Evolutionary conservation across 2,888 invertebrate genomes (phyloP), one percentile per base, ranked within the genome.

Genomic region (Lochmaea crataegi): DNA sequence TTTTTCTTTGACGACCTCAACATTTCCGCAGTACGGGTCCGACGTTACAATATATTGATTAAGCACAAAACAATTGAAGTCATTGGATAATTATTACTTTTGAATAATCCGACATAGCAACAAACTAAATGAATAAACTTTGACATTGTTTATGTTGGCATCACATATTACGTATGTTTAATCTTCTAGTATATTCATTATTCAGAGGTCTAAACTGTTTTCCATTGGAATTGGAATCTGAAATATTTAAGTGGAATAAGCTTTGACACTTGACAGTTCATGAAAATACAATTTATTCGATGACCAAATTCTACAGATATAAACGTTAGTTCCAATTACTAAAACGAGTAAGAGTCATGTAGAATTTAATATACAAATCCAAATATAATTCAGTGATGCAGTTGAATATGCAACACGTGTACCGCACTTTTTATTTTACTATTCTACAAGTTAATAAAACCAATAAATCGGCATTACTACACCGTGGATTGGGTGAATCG

Each of bases 381-480:
- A 56, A 67, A 67, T 58, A 67, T 58, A 26, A 63, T 63, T 63
- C 61, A 12, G 63, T 63, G 42, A 63, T 63, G 38, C 61, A 9
- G 63, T 64, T 63, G 56, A 69, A 69, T 63, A 38, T 64, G 70
- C 70, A 70, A 57, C 70, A 70, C 70, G 58, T 70, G 70, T 45
- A 57, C 64, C 64, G 77, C 75, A 61, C 70, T 74, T 73, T 77
- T 75, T 45, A 12, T 45, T 45, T 79, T 76, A 74, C 79, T 73
- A 78, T 70, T 71, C 75, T 75, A 75, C 73, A 74, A 76, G 76
- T 80, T 82, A 83, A 83, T 83, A 82, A 83, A 83, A 80, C 80
- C 80, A 80, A 81, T 83, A 83, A 83, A 82, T 83, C 82, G 78
- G 78, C 79, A 80, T 81, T 80, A 80, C 78, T 77, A 57, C 32